Conservation (phyloP, 2,888 invertebrate genomes). For the Nudaria mundana region DNA sequence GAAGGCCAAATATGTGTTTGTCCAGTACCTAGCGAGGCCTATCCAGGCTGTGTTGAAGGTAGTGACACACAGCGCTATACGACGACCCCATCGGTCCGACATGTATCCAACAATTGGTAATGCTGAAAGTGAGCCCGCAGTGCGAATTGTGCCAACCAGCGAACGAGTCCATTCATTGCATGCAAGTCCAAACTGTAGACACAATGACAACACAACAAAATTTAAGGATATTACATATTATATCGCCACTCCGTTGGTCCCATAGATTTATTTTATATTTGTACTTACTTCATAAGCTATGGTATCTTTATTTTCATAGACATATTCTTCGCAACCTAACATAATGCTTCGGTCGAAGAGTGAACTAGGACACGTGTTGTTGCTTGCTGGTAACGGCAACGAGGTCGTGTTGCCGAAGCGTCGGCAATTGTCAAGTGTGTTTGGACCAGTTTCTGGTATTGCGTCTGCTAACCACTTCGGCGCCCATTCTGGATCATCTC, state of each 20-base stretch:
- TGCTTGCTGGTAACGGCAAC: slow-evolving; percentile 1
- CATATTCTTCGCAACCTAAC: slow-evolving; percentile 46
- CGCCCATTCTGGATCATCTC: slow-evolving; percentile 43
- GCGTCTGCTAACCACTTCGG: slow-evolving; percentile 35
- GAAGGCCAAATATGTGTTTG: slow-evolving; percentile 85
- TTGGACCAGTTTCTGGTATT: slow-evolving; percentile 20
- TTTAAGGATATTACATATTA: background rate
- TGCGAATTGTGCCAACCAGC: slow-evolving; percentile 87
- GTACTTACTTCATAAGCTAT: slow-evolving; percentile 64
- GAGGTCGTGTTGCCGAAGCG: slow-evolving; percentile 48
- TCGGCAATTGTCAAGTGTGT: slow-evolving; percentile 64
- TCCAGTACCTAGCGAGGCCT: slow-evolving; percentile 82
- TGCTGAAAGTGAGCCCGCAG: slow-evolving; percentile 84
- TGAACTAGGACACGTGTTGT: slow-evolving; percentile 3
- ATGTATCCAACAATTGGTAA: slow-evolving; percentile 85
- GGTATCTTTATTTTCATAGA: slow-evolving; percentile 56
- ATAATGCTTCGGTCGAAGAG: slow-evolving; percentile 44
- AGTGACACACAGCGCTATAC: slow-evolving; percentile 78
- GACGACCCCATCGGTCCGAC: slow-evolving; percentile 87
- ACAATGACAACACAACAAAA: background rate
- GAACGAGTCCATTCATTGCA: slow-evolving; percentile 87
- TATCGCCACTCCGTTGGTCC: background rate
- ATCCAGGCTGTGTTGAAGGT: slow-evolving; percentile 82
- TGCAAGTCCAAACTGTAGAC: slow-evolving; percentile 80
- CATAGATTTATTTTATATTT: background rate